Evolutionary conservation across 1,140 invertebrate species (phyloP), one percentile per base, ranked within the genome.

Genomic region (Berghia stephanieae): DNA sequence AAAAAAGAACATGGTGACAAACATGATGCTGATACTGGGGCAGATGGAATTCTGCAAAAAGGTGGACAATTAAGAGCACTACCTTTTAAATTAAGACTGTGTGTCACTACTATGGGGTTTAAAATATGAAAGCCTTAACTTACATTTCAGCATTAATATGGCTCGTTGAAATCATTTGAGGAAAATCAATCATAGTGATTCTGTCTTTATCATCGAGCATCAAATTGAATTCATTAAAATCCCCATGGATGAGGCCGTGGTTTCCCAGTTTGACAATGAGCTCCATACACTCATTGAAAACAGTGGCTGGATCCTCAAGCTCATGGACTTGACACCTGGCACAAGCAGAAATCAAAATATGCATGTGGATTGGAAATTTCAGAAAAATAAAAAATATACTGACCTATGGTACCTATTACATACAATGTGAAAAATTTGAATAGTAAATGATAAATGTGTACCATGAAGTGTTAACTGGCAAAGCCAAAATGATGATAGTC

Each of bases 181-280:
- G 98, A 89, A 99, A 99, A 92, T 99, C 98, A 86, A 99, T 99
- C 73, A 99, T 91, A 57, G 97, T 91, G 0, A 98, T 93, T 76
- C 94, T 93, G 42, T 93, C 94, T 0, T 94, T 93, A 36, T 90
- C 89, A 83, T 95, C 92, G 38, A 93, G 60, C 83, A 88, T 88
- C n/a, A 89, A 69, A 55, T 90, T 99, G 88, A 99, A 99, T 91
- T 99, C 98, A 89, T 99, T 99, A 84, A 99, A 99, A 91, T 99
- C 98, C 2, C 97, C 95, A 89, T 99, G 98, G 85, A 99, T 99
- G 0, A 99, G 95, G 0, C 98, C 98, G 88, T 94, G 93, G 89
- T 96, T 95, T 34, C 94, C 98, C 43, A 99, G 91, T 78, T 93
- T 92, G 0, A 99, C 93, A 75, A 99, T 95, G 4, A 99, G 90